A percentile compares a stretch with the other conserved stretches of the same genome.
Evolutionary conservation across 2,797 vertebrate species (phyloP).

Genomic region (Xiphophorus birchmanni): DNA sequence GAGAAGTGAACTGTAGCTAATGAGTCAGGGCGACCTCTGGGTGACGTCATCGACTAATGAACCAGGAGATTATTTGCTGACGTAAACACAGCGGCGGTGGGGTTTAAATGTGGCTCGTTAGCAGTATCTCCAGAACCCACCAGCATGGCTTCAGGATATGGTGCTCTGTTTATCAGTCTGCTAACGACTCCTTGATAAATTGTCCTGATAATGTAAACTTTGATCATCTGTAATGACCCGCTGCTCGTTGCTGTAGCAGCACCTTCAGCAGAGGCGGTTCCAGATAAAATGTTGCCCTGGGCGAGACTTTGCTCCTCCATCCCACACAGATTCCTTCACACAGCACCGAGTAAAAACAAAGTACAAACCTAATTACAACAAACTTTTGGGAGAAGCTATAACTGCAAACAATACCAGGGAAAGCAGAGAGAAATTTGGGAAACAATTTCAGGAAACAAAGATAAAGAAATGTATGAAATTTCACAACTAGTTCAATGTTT

Average conservation of each 20-base stretch:
- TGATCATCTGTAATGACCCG: background rate
- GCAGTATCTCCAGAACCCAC: background rate
- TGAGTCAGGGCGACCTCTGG: background rate
- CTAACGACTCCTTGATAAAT: background rate
- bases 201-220: background rate
- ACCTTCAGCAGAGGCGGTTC: background rate
- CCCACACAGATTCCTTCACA: background rate
- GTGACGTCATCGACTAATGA: constrained; percentile 10
- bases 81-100: background rate
- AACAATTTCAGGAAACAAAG: background rate
- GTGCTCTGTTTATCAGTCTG: background rate
- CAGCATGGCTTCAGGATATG: background rate
- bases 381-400: background rate
- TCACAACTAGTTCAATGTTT: background rate
- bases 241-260: background rate
- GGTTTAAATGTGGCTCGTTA: constrained; percentile 1
- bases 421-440: background rate
- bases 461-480: background rate
- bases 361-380: background rate
- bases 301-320: background rate
- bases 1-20: background rate
- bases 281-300: background rate
- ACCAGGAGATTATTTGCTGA: background rate
- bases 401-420: background rate
- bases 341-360: background rate